Conservation (phyloP, 2,888 invertebrate genomes). For the Sicus ferrugineus region DNA sequence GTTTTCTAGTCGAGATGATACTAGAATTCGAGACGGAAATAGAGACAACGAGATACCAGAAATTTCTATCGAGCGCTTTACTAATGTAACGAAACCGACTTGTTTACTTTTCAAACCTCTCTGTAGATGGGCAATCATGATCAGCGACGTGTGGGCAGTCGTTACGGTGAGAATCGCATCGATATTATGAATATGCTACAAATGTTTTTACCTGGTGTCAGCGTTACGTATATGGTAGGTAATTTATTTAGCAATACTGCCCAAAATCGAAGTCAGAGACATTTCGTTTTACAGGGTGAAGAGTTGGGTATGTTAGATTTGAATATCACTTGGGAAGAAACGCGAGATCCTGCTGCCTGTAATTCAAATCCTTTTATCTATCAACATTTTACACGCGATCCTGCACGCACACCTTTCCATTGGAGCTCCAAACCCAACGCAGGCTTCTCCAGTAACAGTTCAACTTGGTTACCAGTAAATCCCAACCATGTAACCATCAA, state of each 20-base stretch:
- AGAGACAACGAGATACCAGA: too few relatives aligned
- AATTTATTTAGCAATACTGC: not conserved
- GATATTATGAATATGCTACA: constrained; percentile 80
- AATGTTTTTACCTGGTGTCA: constrained; percentile 70
- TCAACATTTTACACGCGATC: constrained; percentile 69
- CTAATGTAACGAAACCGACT: not conserved
- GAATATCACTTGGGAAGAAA: constrained; percentile 67
- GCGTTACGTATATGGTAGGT: constrained; percentile 68
- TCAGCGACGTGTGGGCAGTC: constrained; percentile 69
- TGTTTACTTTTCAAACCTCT: not conserved
- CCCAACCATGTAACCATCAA: constrained; percentile 70
- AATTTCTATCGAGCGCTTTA: too few relatives aligned
- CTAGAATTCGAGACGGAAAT: too few relatives aligned
- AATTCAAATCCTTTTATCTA: constrained; percentile 67
- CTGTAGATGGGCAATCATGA: constrained; percentile 73
- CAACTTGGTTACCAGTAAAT: constrained; percentile 65
- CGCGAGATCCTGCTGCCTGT: constrained; percentile 66
- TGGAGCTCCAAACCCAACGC: constrained; percentile 65
- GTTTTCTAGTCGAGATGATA: too few relatives aligned
- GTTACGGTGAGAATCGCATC: constrained; percentile 70
- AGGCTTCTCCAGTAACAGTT: constrained; percentile 52
- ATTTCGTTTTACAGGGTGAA: constrained; percentile 58
- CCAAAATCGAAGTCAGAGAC: not conserved
- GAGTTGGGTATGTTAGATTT: constrained; percentile 57
- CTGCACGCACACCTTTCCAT: constrained; percentile 69